These are phyloP conservation scores for Pedetes capensis DNA, from an alignment of 2,113 vertebrate genomes.

Conservation along the genomic window DNA sequence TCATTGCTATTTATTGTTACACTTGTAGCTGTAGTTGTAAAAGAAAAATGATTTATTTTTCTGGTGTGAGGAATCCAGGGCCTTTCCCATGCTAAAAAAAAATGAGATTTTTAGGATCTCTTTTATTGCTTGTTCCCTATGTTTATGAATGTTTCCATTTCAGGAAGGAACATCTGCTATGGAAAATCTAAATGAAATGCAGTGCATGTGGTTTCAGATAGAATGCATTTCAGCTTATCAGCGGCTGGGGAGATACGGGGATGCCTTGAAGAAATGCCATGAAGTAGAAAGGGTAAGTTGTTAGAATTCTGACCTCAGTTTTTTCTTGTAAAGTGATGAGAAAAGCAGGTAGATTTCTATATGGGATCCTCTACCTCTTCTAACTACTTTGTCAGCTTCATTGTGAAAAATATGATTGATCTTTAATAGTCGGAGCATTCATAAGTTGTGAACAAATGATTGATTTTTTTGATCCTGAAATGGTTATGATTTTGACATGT, in stretches of 20 bases:
- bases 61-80: neutral
- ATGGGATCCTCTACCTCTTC: neutral
- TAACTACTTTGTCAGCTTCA: slow-evolving; percentile 21
- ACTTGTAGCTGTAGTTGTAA: neutral
- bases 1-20: neutral
- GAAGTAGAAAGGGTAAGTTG: slow-evolving; percentile 86
- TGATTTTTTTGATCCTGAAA: slow-evolving; percentile 6
- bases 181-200: slow-evolving; percentile 88
- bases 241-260: slow-evolving; percentile 82
- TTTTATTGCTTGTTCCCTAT: slow-evolving; percentile 12
- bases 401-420: slow-evolving; percentile 11
- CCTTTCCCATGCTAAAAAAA: neutral
- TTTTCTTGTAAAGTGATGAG: neutral
- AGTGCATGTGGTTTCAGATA: slow-evolving; percentile 89
- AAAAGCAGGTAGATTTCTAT: slow-evolving; percentile 39
- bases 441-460: slow-evolving; percentile 18
- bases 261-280: slow-evolving; percentile 87
- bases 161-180: slow-evolving; percentile 87
- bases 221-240: slow-evolving; percentile 86
- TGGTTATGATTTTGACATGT: slow-evolving; percentile 10
- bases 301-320: neutral
- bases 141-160: slow-evolving; percentile 64
- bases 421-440: neutral
- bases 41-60: slow-evolving; percentile 2
- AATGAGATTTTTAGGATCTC: neutral